A percentile compares a stretch with the other conserved stretches of the same genome.
Evolutionary conservation across 1,140 invertebrate genomes (phyloP).

Genomic region (Bombus confusus): DNA sequence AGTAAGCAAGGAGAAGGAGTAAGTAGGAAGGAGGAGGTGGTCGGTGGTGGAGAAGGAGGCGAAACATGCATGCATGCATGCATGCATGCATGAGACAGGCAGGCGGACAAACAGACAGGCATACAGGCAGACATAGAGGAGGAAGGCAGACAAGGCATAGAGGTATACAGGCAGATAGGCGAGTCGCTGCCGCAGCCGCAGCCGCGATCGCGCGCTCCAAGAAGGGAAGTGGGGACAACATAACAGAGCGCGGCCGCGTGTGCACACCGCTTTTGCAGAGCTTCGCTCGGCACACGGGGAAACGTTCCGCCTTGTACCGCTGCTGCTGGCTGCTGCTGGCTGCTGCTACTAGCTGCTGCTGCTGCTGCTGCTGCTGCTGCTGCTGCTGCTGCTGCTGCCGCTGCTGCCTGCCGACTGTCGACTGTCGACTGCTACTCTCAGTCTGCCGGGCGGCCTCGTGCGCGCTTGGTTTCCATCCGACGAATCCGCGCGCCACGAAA

Average conservation of each 20-base stretch:
- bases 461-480: conserved; percentile 62
- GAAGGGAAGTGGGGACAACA: conserved; percentile 66
- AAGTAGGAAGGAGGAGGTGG: conserved; percentile 30
- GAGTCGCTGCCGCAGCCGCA: conserved; percentile 37
- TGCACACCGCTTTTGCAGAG: conserved; percentile 67
- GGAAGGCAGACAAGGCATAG: conserved; percentile 28
- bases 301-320: conserved; percentile 65
- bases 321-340: conserved; percentile 43
- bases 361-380: conserved; percentile 20
- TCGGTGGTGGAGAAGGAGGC: conserved; percentile 23
- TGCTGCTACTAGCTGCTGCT: conserved; percentile 41
- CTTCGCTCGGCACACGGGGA: conserved; percentile 67
- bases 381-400: conserved; percentile 57
- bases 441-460: conserved; percentile 66
- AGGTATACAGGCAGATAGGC: conserved; percentile 60
- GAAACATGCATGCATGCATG: conserved; percentile 52
- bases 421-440: conserved; percentile 65
- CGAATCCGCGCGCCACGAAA: conserved; percentile 50
- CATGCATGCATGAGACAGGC: conserved; percentile 50
- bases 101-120: conserved; percentile 42
- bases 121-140: conserved; percentile 44
- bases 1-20: conserved; percentile 28
- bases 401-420: conserved; percentile 56
- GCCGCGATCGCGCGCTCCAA: conserved; percentile 60
- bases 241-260: conserved; percentile 63